Evolutionary conservation across 2,888 invertebrate genomes (phyloP), one percentile per base, ranked within the genome.

Genomic region (Leptopilina myrica): DNA sequence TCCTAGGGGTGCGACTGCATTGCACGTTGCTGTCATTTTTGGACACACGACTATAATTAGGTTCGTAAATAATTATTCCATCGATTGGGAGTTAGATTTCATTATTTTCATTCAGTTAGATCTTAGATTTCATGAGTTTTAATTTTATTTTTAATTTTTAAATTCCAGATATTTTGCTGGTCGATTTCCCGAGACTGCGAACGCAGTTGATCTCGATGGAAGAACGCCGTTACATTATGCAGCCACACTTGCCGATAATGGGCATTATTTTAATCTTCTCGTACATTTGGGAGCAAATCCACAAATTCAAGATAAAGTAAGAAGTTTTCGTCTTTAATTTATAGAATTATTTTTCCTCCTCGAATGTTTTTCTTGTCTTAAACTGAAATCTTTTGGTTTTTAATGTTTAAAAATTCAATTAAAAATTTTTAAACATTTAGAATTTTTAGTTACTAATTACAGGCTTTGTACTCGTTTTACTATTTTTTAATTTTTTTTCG

Each of bases 161-260:
- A 33, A 40, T 56, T 66, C 43, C 46, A 93, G 94, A 43, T 95
- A 95, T 90, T 92, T 96, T 81, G 95, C 95, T 4, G 95, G 95
- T 76, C 93, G 97, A 87, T 98, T 98, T 92, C 97, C 98, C 14
- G 97, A 98, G 93, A 97, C 98, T 14, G 93, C 97, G 73, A 95
- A 95, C 82, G 95, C 95, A 77, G 94, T 95, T 73, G 97, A 97
- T 92, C 94, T 95, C 85, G 95, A 96, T 90, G 96, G 96, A 67
- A 93, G 97, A 85, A 97, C 97, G n/a, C 95, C 98, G 0, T 93
- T 98, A 82, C 98, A 98, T 92, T 98, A 97, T 89, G 97, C 97
- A 2, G 96, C 97, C 4, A 95, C 95, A 12, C 92, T 97, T 79
- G 95, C 95, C 64, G 97, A 98, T 88, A 97, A 97, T 88, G 97